Evolutionary conservation across 1,140 invertebrate genomes (phyloP).

Genomic region (Planococcus citri): DNA sequence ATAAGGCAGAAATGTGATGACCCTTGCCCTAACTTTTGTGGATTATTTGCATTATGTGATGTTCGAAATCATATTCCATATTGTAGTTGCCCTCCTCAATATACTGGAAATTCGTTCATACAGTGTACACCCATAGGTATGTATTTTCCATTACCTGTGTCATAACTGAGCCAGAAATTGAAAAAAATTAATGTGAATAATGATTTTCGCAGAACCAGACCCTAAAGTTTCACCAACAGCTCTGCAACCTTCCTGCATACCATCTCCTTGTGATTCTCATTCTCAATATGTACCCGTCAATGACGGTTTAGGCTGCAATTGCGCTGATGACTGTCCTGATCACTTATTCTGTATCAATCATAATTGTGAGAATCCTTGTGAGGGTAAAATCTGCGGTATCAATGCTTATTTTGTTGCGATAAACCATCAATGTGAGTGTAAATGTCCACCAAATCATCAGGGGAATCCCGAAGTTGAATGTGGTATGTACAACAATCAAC

Average conservation of each 20-base stretch:
- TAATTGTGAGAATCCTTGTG: constrained; percentile 64
- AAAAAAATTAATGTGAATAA: background rate
- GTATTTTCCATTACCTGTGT: too few species aligned
- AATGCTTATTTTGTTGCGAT: constrained; percentile 66
- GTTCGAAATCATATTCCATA: constrained; percentile 45
- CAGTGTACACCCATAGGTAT: constrained; percentile 38
- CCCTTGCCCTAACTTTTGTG: constrained; percentile 48
- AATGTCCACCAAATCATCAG: constrained; percentile 53
- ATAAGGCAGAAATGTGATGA: constrained; percentile 44
- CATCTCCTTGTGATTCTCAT: constrained; percentile 23
- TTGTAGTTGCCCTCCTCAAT: constrained; percentile 40
- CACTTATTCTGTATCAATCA: constrained; percentile 60
- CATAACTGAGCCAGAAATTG: background rate
- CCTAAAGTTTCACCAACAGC: constrained; percentile 24
- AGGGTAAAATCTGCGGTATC: constrained; percentile 51
- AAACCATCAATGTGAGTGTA: constrained; percentile 62
- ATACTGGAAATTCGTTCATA: constrained; percentile 44
- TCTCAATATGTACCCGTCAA: constrained; percentile 7
- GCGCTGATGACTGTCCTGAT: constrained; percentile 62
- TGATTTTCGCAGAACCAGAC: constrained; percentile 24
- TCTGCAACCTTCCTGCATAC: background rate
- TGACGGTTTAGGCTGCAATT: constrained; percentile 46
- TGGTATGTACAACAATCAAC: constrained; percentile 38
- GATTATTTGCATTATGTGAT: constrained; percentile 43
- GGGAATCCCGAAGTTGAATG: constrained; percentile 57